Percentiles rank a stretch among this genome's conserved stretches.
Conservation (phyloP, 2,113 vertebrate species). For the Brachyhypopomus gauderio region DNA sequence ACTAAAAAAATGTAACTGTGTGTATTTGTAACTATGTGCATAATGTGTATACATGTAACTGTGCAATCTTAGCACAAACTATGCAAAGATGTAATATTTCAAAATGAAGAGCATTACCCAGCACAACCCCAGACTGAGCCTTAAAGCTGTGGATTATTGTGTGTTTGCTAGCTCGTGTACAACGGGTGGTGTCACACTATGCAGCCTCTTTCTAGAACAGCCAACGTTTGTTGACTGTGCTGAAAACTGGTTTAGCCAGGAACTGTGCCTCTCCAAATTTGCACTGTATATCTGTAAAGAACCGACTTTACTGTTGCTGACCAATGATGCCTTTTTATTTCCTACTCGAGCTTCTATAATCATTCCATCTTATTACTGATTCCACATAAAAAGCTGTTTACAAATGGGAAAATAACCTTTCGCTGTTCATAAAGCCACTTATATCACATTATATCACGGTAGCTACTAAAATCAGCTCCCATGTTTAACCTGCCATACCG, state of each 20-base stretch:
- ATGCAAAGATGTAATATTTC: neutral
- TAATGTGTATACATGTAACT: neutral
- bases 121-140: neutral
- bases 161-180: neutral
- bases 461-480: neutral
- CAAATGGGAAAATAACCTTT: neutral
- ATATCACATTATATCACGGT: neutral
- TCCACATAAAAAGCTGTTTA: neutral
- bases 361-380: neutral
- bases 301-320: slow-evolving; percentile 14
- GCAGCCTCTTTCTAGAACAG: neutral
- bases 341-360: neutral
- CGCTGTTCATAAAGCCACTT: slow-evolving; percentile 20
- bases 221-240: slow-evolving; percentile 22
- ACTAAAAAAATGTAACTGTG: neutral
- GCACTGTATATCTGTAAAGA: slow-evolving; percentile 24
- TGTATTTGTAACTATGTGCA: neutral
- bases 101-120: neutral
- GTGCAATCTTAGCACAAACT: neutral
- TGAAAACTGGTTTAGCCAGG: slow-evolving; percentile 47
- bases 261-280: slow-evolving; percentile 28
- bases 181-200: neutral
- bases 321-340: neutral
- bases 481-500: neutral
- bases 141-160: slow-evolving; percentile 1